A percentile compares a stretch with the other conserved stretches of the same genome.
Evolutionary conservation across 2,113 vertebrate species (phyloP).

Genomic region (Alaudala cheleensis): DNA sequence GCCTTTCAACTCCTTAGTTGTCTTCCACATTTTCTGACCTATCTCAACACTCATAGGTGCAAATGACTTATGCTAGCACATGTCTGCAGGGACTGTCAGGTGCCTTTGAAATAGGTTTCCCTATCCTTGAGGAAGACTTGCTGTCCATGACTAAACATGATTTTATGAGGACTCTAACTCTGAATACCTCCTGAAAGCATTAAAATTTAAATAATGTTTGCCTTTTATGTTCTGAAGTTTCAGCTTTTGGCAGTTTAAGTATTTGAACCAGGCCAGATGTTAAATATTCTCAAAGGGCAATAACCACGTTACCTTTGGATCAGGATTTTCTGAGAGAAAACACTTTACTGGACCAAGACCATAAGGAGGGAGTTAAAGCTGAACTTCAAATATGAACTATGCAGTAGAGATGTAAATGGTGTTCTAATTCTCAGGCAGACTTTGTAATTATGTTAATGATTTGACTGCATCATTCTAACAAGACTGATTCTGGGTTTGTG

Average conservation of each 20-base stretch:
- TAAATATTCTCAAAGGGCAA: neutral
- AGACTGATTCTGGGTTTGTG: neutral
- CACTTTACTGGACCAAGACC: neutral
- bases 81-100: neutral
- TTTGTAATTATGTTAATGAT: neutral
- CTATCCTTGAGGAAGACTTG: neutral
- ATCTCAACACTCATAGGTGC: neutral
- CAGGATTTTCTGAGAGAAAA: neutral
- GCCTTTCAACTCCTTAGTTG: neutral
- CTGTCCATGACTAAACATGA: neutral
- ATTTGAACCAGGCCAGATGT: neutral
- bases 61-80: neutral
- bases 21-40: neutral
- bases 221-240: neutral
- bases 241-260: neutral
- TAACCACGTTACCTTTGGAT: neutral
- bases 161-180: neutral
- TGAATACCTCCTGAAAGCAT: neutral
- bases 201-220: neutral
- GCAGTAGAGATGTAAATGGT: neutral
- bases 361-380: neutral
- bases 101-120: neutral
- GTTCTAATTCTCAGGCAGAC: neutral
- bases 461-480: neutral
- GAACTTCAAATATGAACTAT: neutral